Conservation (phyloP, 2,113 vertebrate species). For the Hippolais icterina region DNA sequence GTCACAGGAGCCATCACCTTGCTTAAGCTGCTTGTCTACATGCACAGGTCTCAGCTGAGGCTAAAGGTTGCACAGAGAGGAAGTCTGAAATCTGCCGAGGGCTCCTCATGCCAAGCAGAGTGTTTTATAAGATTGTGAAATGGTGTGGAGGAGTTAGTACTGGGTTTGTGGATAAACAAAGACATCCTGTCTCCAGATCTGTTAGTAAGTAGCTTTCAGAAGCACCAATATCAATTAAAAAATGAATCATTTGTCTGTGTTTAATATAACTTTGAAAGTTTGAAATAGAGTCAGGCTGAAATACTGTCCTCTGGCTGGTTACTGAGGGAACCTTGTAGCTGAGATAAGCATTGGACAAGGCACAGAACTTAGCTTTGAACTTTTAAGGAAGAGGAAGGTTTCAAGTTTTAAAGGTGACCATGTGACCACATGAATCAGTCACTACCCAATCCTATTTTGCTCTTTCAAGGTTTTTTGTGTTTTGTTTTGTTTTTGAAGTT, state of each 20-base stretch:
- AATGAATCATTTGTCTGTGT: neutral
- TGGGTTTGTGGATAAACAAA: neutral
- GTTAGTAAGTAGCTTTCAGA: constrained; percentile 16
- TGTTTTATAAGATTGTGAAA: neutral
- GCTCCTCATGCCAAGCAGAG: neutral
- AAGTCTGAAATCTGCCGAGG: neutral
- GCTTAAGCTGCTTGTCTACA: neutral
- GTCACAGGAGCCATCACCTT: neutral
- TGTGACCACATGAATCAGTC: neutral
- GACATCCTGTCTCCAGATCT: constrained; percentile 44
- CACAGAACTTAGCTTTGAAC: neutral
- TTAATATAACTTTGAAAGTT: constrained; percentile 2
- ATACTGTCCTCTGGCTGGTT: neutral
- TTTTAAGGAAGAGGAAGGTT: neutral
- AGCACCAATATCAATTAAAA: neutral
- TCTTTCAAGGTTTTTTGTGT: neutral
- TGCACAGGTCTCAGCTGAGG: neutral
- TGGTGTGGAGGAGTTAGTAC: neutral
- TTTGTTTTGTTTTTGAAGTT: neutral
- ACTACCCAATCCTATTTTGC: neutral
- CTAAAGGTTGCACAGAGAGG: neutral
- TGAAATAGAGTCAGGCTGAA: neutral
- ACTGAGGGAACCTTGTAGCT: neutral
- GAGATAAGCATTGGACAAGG: neutral
- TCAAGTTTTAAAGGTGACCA: neutral